These are phyloP conservation scores for Epinotia ramella DNA, from an alignment of 2,888 invertebrate species.

Conservation along the genomic window DNA sequence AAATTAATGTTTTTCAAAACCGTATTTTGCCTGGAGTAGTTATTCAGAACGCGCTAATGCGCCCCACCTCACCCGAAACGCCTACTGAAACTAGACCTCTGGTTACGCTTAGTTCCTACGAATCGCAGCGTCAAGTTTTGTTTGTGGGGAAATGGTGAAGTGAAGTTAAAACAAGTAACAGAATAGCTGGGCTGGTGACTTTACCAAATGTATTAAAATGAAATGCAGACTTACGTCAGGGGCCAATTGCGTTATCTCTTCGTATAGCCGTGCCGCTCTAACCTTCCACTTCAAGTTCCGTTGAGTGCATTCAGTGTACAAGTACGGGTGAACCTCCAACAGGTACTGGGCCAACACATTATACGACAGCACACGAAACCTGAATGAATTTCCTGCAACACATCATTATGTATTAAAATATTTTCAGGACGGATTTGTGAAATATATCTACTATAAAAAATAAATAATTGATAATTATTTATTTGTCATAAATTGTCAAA, in stretches of 20 bases:
- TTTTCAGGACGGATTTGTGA: neutral
- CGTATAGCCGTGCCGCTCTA: conserved; percentile 81
- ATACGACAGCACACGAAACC: conserved; percentile 91
- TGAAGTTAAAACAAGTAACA: too few species aligned
- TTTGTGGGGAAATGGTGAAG: too few species aligned
- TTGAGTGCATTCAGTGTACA: conserved; percentile 88
- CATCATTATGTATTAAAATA: neutral
- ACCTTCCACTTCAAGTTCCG: conserved; percentile 88
- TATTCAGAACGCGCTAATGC: too few species aligned
- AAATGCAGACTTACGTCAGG: conserved; percentile 77
- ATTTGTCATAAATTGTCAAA: too few species aligned
- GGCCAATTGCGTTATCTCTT: conserved; percentile 76
- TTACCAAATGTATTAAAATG: neutral
- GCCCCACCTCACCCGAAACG: too few species aligned
- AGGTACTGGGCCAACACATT: conserved; percentile 95
- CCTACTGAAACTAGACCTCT: too few species aligned
- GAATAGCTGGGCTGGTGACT: neutral
- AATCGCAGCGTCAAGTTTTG: too few species aligned
- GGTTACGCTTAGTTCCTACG: too few species aligned
- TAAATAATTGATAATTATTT: too few species aligned
- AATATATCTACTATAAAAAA: neutral
- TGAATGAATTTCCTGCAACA: conserved; percentile 70
- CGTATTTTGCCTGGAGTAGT: too few species aligned
- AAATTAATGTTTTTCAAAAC: too few species aligned
- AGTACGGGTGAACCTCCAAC: conserved; percentile 88